Percentiles rank a stretch among this genome's conserved stretches.
Evolutionary conservation across 2,113 vertebrate genomes (phyloP).

Genomic region (Alouatta palliata): DNA sequence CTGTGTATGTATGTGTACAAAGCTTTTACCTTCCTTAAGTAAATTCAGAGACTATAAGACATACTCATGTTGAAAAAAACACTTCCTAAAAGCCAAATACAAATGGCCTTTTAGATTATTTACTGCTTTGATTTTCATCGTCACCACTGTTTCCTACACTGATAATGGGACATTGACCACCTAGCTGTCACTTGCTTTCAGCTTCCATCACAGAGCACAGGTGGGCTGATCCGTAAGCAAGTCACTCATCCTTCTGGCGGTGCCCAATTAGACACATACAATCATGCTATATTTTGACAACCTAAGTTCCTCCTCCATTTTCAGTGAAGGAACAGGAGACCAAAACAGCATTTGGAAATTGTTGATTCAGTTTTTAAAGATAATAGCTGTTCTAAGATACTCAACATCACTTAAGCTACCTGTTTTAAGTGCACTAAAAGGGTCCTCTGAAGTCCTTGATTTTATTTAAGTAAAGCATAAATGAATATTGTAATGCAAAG

Average conservation of each 20-base stretch:
- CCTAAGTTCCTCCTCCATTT: not conserved
- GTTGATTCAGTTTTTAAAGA: slow-evolving; percentile 52
- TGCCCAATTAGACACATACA: not conserved
- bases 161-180: not conserved
- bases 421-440: slow-evolving; percentile 52
- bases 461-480: slow-evolving; percentile 56
- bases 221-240: not conserved
- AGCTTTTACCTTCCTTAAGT: not conserved
- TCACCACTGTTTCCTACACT: not conserved
- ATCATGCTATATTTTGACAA: not conserved
- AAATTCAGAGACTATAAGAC: not conserved
- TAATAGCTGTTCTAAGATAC: slow-evolving; percentile 42
- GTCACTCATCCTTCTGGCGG: not conserved
- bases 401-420: slow-evolving; percentile 40
- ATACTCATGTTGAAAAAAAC: not conserved
- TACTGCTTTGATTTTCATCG: not conserved
- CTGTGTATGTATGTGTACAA: not conserved
- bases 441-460: not conserved
- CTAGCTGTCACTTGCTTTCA: not conserved
- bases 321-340: not conserved
- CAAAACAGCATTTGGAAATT: slow-evolving; percentile 27
- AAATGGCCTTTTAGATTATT: not conserved
- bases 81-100: not conserved
- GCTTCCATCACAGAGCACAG: not conserved
- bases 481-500: slow-evolving; percentile 21